Evolutionary conservation across 2,888 invertebrate species (phyloP).

Genomic region (Pristionchus fissidentatus): DNA sequence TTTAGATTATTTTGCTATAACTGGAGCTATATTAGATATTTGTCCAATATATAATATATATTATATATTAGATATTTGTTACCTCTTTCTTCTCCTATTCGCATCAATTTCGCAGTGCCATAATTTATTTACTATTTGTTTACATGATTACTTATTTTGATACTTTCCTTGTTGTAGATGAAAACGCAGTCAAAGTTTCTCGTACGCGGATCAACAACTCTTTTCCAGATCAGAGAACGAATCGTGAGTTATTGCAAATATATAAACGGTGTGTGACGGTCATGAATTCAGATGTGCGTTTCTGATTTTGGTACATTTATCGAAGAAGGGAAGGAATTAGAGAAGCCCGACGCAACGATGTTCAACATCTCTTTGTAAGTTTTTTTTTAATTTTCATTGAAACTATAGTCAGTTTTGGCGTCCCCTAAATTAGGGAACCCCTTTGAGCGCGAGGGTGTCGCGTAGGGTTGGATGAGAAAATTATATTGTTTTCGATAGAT

Average conservation of each 20-base stretch:
- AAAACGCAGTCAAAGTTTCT: constrained; percentile 54
- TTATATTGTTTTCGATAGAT: too few species aligned
- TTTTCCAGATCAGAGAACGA: constrained; percentile 54
- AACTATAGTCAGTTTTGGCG: neutral
- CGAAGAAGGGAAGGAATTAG: constrained; percentile 57
- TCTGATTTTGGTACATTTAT: constrained; percentile 57
- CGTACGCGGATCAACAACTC: constrained; percentile 56
- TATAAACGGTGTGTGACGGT: neutral
- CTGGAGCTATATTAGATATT: neutral
- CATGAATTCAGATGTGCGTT: constrained; percentile 53
- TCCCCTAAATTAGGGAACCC: too few species aligned
- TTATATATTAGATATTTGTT: too few species aligned
- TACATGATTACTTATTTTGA: too few species aligned
- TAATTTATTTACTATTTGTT: too few species aligned
- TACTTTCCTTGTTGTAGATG: constrained; percentile 46
- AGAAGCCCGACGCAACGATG: constrained; percentile 49
- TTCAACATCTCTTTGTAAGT: constrained; percentile 28
- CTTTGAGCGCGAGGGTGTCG: too few species aligned
- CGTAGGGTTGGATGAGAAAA: too few species aligned
- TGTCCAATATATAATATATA: too few species aligned
- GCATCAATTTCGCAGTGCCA: too few species aligned
- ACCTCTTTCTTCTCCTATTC: too few species aligned
- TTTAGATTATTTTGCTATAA: too few species aligned
- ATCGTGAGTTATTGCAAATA: constrained; percentile 50
- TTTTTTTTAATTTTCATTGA: neutral